Percentiles rank a stretch among this genome's conserved stretches.
These are phyloP conservation scores for Varanus komodoensis DNA, from an alignment of 2,113 vertebrate genomes.

Conservation along the genomic window DNA sequence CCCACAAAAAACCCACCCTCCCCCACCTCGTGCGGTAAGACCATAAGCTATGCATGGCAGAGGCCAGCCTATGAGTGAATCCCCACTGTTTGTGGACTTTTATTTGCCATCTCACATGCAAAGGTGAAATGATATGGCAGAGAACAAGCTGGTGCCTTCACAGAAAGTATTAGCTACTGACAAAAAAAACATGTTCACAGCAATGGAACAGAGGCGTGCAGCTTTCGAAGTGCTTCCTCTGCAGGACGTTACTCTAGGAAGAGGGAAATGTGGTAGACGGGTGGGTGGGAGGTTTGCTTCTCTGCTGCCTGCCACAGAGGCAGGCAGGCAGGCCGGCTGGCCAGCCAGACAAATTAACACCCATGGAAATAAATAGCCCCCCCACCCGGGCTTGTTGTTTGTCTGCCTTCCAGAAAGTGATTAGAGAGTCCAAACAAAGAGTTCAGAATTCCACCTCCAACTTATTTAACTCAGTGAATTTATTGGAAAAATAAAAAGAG, in stretches of 20 bases:
- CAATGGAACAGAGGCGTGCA: slow-evolving; percentile 74
- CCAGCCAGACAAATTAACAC: slow-evolving; percentile 80
- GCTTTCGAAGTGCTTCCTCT: slow-evolving; percentile 75
- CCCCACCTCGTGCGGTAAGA: slow-evolving; percentile 76
- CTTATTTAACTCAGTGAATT: slow-evolving; percentile 85
- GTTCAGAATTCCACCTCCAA: slow-evolving; percentile 87
- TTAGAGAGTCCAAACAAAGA: slow-evolving; percentile 81
- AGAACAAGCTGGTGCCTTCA: slow-evolving; percentile 84
- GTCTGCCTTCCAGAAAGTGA: slow-evolving; percentile 74
- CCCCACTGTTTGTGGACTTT: slow-evolving; percentile 78
- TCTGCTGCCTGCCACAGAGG: slow-evolving; percentile 74
- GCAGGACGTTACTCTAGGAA: slow-evolving; percentile 67
- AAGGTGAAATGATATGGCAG: slow-evolving; percentile 87
- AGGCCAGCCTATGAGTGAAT: slow-evolving; percentile 79
- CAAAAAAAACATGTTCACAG: slow-evolving; percentile 85
- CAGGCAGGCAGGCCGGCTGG: slow-evolving; percentile 57
- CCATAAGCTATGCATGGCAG: slow-evolving; percentile 80
- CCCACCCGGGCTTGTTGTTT: slow-evolving; percentile 62
- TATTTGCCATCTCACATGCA: slow-evolving; percentile 88
- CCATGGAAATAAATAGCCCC: slow-evolving; percentile 92
- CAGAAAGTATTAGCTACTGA: slow-evolving; percentile 83
- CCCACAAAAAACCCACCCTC: slow-evolving; percentile 64
- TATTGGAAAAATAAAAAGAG: slow-evolving; percentile 88
- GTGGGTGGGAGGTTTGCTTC: slow-evolving; percentile 21
- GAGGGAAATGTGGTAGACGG: slow-evolving; percentile 66